Evolutionary conservation across 2,888 invertebrate genomes (phyloP).

Genomic region (Drosophila differens): DNA sequence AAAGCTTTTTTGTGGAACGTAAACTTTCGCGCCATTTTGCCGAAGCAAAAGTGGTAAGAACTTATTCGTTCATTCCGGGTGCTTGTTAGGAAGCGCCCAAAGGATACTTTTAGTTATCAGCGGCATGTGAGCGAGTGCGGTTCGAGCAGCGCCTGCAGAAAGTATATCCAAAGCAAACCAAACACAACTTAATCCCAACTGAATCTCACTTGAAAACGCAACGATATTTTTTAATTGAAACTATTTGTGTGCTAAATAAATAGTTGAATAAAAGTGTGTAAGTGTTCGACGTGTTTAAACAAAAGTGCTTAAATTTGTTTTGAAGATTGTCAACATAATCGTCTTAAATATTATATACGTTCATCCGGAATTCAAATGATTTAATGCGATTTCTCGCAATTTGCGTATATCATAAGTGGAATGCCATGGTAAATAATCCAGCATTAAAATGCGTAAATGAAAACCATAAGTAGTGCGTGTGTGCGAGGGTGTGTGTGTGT

Average conservation of each 20-base stretch:
- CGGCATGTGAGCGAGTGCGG: constrained; percentile 68
- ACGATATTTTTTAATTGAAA: background rate
- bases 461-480: constrained; percentile 33
- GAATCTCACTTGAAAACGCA: background rate
- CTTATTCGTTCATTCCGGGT: constrained; percentile 11
- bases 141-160: constrained; percentile 40
- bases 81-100: constrained; percentile 69
- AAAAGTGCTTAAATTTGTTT: background rate
- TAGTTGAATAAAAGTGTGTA: background rate
- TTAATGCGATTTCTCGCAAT: background rate
- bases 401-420: constrained; percentile 24
- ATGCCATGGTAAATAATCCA: constrained; percentile 58
- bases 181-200: background rate
- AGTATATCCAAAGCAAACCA: background rate
- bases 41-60: constrained; percentile 71
- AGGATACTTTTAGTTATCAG: constrained; percentile 62
- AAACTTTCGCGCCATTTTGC: constrained; percentile 71
- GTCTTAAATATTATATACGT: background rate
- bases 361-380: background rate
- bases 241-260: background rate
- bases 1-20: constrained; percentile 69
- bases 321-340: background rate
- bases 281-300: background rate
- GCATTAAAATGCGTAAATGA: constrained; percentile 39
- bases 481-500: constrained; percentile 15